Evolutionary conservation across 2,888 invertebrate species (phyloP), one percentile per base, ranked within the genome.

Genomic region (Chrysotoxum bicinctum): DNA sequence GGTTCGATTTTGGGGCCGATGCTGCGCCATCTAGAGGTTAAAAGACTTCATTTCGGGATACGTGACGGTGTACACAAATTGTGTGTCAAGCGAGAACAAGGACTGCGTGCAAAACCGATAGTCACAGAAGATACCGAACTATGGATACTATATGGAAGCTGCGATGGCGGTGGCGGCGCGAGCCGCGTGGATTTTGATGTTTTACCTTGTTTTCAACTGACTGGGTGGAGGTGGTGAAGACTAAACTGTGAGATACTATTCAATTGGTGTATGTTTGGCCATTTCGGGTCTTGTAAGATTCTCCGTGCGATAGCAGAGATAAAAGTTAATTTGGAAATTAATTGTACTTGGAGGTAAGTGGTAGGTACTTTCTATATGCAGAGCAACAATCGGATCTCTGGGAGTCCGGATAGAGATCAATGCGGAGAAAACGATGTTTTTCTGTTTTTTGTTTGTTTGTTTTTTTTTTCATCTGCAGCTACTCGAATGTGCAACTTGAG

Each of bases 261-360:
- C 75, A 62, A 80, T 80, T 40, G 60, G 56, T 60, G 60, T 76
- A 50, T 66, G 50, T 60, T 69, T 79, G 75, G 70, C 79, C 60
- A 79, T 84, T 82, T 82, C n/a, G 60, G 50, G 69, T 68, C 76
- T 81, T 81, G 80, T 85, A 30, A 69, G 85, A 85, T 80, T 80
- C 73, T 81, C 56, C 80, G 62, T 73, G 76, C 81, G 85, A 85
- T 85, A 81, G 81, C 35, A 35, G 37, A 81, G 85, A 85, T 85
- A 81, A 85, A 81, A 77, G 81, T 81, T 85, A 85, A 85, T 84
- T 84, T 84, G 79, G 70, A 80, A 84, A 84, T 84, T 84, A 84
- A 84, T 84, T 79, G 75, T 75, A 80, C 32, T 79, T 30, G 45
- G 10, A 14, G 69, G 62, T 77, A 58, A 66, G 74, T 68, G 69